Evolutionary conservation across 2,113 vertebrate species (phyloP).

Genomic region (Solea solea): DNA sequence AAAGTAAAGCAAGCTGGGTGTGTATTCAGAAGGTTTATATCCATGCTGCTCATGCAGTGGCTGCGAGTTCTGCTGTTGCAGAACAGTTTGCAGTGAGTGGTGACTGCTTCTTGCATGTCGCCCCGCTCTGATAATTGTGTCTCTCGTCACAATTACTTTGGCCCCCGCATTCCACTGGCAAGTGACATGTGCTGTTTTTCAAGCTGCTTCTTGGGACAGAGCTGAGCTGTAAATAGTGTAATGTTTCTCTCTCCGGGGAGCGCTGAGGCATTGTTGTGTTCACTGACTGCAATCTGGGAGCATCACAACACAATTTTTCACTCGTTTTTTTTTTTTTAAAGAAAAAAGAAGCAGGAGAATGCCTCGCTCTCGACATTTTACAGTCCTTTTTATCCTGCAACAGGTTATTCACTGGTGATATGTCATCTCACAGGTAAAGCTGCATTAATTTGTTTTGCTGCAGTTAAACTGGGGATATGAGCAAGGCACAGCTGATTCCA

Average conservation of each 20-base stretch:
- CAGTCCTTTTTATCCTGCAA: constrained; percentile 51
- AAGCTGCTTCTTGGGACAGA: constrained; percentile 52
- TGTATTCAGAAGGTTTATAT: neutral
- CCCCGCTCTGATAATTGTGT: constrained; percentile 66
- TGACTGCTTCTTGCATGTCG: constrained; percentile 31
- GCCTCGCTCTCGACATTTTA: constrained; percentile 24
- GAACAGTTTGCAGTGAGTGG: constrained; percentile 32
- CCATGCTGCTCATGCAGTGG: constrained; percentile 1
- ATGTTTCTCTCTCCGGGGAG: constrained; percentile 66
- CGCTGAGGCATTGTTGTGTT: constrained; percentile 61
- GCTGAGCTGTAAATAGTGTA: constrained; percentile 64
- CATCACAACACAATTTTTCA: constrained; percentile 66
- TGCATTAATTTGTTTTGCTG: constrained; percentile 47
- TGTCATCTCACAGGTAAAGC: constrained; percentile 40
- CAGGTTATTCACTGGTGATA: constrained; percentile 43
- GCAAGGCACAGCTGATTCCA: constrained; percentile 37
- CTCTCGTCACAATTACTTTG: constrained; percentile 61
- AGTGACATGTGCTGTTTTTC: constrained; percentile 64
- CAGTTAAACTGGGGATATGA: constrained; percentile 43
- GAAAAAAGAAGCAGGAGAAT: constrained; percentile 10
- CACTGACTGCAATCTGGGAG: constrained; percentile 57
- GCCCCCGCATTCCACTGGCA: constrained; percentile 44
- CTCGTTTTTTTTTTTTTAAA: neutral
- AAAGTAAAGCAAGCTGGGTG: neutral
- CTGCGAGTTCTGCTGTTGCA: neutral